Evolutionary conservation across 2,113 vertebrate species (phyloP).

Genomic region (Periophthalmodon schlosseri): DNA sequence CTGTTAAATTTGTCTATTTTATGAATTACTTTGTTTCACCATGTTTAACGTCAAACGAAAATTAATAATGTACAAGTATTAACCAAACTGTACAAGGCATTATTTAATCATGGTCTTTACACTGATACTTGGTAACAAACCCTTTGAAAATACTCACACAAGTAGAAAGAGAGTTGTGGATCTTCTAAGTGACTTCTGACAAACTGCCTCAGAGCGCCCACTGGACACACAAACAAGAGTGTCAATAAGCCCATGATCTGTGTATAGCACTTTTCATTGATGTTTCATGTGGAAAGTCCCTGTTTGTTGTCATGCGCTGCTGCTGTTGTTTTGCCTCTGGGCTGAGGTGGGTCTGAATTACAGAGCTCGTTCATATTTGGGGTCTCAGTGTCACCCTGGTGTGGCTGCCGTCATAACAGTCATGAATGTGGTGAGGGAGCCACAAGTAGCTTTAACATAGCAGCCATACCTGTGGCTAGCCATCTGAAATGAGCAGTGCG

Average conservation of each 20-base stretch:
- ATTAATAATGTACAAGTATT: not conserved
- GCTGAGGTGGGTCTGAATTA: constrained; percentile 62
- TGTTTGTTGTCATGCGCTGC: constrained; percentile 38
- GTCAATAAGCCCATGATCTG: constrained; percentile 5
- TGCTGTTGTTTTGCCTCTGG: constrained; percentile 34
- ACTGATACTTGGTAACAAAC: not conserved
- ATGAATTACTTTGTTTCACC: not conserved
- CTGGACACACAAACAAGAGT: constrained; percentile 66
- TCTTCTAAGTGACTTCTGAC: constrained; percentile 85
- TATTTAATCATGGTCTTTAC: not conserved
- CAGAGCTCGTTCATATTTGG: constrained; percentile 56
- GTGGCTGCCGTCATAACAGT: constrained; percentile 51
- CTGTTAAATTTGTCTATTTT: not conserved
- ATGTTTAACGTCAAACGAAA: not conserved
- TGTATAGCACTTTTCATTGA: constrained; percentile 2
- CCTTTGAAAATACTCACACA: constrained; percentile 83
- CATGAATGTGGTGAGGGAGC: constrained; percentile 58
- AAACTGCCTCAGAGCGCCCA: constrained; percentile 83
- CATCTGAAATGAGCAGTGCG: constrained; percentile 52
- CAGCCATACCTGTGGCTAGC: constrained; percentile 70
- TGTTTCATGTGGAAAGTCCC: constrained; percentile 57
- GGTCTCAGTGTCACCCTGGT: constrained; percentile 52
- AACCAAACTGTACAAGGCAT: not conserved
- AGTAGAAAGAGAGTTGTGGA: constrained; percentile 82
- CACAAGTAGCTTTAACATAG: constrained; percentile 58